Evolutionary conservation across 2,888 invertebrate genomes (phyloP).

Genomic region (Platerodrilus igneus): DNA sequence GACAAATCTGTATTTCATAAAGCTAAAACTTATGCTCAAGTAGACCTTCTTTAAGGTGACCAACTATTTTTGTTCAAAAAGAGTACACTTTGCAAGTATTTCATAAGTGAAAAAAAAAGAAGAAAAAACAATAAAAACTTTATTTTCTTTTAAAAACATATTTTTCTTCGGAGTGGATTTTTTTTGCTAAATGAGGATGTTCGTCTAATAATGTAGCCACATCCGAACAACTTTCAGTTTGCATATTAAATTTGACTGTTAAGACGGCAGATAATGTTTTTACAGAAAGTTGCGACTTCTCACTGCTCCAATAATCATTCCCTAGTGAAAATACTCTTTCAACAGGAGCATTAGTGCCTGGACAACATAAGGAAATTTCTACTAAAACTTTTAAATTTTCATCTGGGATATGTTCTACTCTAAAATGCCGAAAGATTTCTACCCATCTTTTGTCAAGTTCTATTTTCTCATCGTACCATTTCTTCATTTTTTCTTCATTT

Average conservation of each 20-base stretch:
- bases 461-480: too few relatives aligned
- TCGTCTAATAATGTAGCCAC: constrained; percentile 23
- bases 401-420: constrained; percentile 28
- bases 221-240: constrained; percentile 23
- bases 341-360: constrained; percentile 25
- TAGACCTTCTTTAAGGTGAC: too few relatives aligned
- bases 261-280: constrained; percentile 21
- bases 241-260: constrained; percentile 25
- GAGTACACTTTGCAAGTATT: too few relatives aligned
- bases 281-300: constrained; percentile 22
- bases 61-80: too few relatives aligned
- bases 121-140: too few relatives aligned
- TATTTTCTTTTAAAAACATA: constrained; percentile 22
- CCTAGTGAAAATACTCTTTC: constrained; percentile 20
- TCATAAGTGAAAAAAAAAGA: too few relatives aligned
- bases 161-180: constrained; percentile 25
- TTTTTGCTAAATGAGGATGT: constrained; percentile 26
- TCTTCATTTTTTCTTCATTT: too few relatives aligned
- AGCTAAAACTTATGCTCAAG: too few relatives aligned
- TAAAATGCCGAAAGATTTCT: too few relatives aligned
- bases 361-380: constrained; percentile 28
- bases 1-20: too few relatives aligned
- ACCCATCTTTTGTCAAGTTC: too few relatives aligned
- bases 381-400: constrained; percentile 29
- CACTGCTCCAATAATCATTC: constrained; percentile 22